Base-by-base conservation (phyloP, 2,888 invertebrate species). In the Tyria jacobaeae region DNA sequence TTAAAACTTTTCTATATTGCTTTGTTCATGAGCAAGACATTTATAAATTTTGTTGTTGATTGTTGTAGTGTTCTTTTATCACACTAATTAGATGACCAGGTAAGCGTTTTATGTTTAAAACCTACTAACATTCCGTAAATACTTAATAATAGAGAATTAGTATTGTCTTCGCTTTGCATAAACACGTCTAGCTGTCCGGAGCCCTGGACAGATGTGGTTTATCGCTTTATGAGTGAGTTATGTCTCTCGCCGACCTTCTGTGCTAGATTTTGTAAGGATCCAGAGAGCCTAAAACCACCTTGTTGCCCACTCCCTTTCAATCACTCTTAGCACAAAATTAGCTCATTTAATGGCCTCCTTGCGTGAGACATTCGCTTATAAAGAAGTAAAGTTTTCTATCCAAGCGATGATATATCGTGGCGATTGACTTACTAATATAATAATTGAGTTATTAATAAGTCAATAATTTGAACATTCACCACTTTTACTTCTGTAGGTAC, bases 1-100 rank as follows among this genome's bases (percentile, higher is more conserved):
- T 80, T 75, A 70, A 78, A 80, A 82, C 68, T 75, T 82, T 76
- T 68, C 71, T 70, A 73, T 68, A 72, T 80, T 75, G 67, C 69
- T 73, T 71, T 61, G 69, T 60, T 64, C 57, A 58, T 27, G 37
- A 48, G 9, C 53, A 12, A 39, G 25, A 54, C 31, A 55, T 44
- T 55, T 27, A 27, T 44, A 50, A 24, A n/a, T 35, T 39, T 50
- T 53, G 21, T 17, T 21, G 21, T 44, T 12, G 17, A 41, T n/a
- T 7, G 35, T 58, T 31, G 58, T 35, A 39, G 12, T 24, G n/a
- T 25, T 15, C 57, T 59, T 35, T 24, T 31, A 31, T 3, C 24
- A 35, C 12, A 35, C 10, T 0, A 9, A 34, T 17, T n/a, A 44
- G 3, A 44, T 17, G 9, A n/a, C 7, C 41, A 21, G 41, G 41